phyloP scores from a whole-genome alignment of 2,888 invertebrate genomes.

The Trichacis sp. region DNA sequence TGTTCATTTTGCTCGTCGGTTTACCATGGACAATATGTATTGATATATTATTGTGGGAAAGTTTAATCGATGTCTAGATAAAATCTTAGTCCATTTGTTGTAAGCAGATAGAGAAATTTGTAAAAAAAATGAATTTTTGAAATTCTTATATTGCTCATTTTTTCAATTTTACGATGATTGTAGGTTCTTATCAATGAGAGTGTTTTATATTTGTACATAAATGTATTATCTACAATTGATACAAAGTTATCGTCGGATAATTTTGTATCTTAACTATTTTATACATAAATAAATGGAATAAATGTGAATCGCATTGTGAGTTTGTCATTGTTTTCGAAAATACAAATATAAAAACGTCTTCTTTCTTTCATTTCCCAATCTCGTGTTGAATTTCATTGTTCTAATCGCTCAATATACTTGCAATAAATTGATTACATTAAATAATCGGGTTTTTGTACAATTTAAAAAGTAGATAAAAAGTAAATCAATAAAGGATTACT shows the following conservation, averaged over 20 bases:
- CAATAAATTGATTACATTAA: background rate
- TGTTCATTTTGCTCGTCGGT: background rate
- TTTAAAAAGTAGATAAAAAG: too few species aligned
- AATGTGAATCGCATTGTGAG: background rate
- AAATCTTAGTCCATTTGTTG: background rate
- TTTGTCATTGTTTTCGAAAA: background rate
- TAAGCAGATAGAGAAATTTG: background rate
- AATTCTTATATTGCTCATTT: too few species aligned
- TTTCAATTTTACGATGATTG: background rate
- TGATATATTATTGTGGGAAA: background rate
- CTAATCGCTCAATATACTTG: background rate
- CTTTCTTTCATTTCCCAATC: background rate
- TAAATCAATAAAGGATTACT: too few species aligned
- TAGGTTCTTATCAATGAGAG: background rate
- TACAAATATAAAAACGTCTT: background rate
- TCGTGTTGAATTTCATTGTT: background rate
- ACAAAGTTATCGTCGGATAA: background rate
- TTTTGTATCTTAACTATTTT: background rate
- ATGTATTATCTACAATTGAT: constrained; percentile 13
- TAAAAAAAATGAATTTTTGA: background rate
- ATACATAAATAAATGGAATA: background rate
- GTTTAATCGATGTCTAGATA: background rate
- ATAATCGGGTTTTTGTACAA: too few species aligned
- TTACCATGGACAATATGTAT: background rate
- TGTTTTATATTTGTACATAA: constrained; percentile 31